Conservation (phyloP, 2,113 vertebrate genomes). For the Anseranas semipalmata region DNA sequence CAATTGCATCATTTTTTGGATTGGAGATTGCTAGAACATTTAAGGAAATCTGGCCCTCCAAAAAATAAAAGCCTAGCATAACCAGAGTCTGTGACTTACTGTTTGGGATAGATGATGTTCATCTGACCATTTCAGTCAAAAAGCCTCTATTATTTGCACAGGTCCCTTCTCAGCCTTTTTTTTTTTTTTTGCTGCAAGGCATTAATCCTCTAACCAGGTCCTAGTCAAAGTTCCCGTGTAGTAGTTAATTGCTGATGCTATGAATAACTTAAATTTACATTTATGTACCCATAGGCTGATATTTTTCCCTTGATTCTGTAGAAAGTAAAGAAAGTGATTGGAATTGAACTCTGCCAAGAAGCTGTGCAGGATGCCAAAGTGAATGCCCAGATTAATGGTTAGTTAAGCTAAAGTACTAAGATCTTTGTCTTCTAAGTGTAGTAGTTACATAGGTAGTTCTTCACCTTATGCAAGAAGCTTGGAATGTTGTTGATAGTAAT, state of each 20-base stretch:
- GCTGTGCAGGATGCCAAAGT: conserved; percentile 92
- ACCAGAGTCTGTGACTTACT: background rate
- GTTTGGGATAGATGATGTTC: background rate
- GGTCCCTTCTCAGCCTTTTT: background rate
- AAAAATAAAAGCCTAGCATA: background rate
- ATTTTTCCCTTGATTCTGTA: conserved; percentile 45
- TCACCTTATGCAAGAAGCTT: background rate
- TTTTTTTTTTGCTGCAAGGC: background rate
- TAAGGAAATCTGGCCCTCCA: background rate
- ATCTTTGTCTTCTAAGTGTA: background rate
- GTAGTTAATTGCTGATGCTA: background rate
- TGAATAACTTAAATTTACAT: background rate
- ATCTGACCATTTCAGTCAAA: background rate
- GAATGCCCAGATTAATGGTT: conserved; percentile 90
- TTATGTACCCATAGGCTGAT: background rate
- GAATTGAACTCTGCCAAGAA: conserved; percentile 93
- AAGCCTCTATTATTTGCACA: background rate
- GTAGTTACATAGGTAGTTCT: background rate
- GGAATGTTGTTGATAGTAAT: background rate
- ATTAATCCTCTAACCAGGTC: background rate
- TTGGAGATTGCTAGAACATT: background rate
- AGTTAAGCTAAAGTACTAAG: background rate
- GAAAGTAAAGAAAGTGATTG: conserved; percentile 94
- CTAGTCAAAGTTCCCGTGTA: accelerated
- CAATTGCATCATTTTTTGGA: background rate